These are phyloP conservation scores for Neodontobutis hainanensis DNA, from an alignment of 2,113 vertebrate genomes.

Conservation along the genomic window DNA sequence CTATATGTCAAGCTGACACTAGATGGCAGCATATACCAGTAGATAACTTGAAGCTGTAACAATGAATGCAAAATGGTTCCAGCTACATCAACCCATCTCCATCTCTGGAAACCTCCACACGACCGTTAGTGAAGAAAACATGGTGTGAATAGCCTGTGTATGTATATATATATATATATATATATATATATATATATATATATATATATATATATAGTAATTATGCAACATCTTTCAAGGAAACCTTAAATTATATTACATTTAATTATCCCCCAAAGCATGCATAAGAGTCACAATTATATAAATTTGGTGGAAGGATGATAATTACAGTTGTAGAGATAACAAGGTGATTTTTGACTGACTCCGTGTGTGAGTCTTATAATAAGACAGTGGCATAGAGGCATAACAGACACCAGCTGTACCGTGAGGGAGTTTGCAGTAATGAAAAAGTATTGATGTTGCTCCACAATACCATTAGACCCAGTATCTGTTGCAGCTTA, in stretches of 20 bases:
- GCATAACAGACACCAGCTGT: constrained; percentile 2
- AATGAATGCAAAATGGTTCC: constrained; percentile 72
- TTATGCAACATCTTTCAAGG: too few relatives aligned
- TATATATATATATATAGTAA: too few relatives aligned
- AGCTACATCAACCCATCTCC: constrained; percentile 30
- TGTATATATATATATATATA: too few relatives aligned
- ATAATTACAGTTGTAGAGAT: constrained; percentile 1
- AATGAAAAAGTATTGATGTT: constrained; percentile 17
- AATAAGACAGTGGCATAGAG: too few relatives aligned
- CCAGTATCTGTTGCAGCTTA: constrained; percentile 46
- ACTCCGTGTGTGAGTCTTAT: background rate
- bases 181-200: too few relatives aligned
- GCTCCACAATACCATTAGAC: constrained; percentile 37
- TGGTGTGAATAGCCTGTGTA: too few relatives aligned
- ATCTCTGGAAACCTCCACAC: constrained; percentile 45
- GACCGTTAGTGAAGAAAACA: background rate
- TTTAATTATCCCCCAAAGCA: constrained; percentile 1
- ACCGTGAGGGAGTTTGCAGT: background rate
- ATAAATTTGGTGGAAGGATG: background rate
- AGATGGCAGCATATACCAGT: constrained; percentile 49
- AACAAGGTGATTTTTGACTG: background rate
- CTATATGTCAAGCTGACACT: constrained; percentile 39
- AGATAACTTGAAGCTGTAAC: constrained; percentile 30
- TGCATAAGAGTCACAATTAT: background rate
- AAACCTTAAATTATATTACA: background rate